Percentiles rank a stretch among this genome's conserved stretches.
phyloP scores from a whole-genome alignment of 64 coral and sea anemone species.

The Pachyseris speciosa region DNA sequence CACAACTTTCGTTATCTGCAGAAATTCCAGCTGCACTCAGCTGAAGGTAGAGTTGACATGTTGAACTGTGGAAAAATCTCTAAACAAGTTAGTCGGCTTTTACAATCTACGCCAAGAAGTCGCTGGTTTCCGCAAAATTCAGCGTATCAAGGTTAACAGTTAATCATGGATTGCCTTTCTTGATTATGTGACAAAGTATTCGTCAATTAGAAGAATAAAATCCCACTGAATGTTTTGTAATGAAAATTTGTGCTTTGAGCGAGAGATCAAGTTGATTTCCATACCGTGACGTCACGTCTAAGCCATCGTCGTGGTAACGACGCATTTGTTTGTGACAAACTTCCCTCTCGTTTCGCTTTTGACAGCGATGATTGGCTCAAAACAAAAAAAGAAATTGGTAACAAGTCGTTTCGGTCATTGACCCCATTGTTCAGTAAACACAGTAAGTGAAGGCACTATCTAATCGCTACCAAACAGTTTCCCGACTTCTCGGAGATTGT shows the following conservation, averaged over 20 bases:
- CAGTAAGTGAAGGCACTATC: neutral
- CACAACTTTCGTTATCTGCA: neutral
- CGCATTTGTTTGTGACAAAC: slow-evolving; percentile 57
- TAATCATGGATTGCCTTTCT: neutral
- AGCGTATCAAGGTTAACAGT: neutral
- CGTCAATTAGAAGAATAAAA: slow-evolving; percentile 10
- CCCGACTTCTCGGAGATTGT: neutral
- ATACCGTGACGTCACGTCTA: slow-evolving; percentile 88
- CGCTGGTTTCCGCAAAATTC: slow-evolving; percentile 1
- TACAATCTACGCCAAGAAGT: neutral
- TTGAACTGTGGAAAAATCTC: slow-evolving; percentile 2
- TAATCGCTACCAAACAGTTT: neutral
- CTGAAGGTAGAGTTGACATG: slow-evolving; percentile 21
- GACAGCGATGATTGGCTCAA: neutral
- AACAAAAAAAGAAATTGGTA: neutral
- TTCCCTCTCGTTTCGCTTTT: slow-evolving; percentile 2
- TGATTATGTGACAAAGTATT: neutral
- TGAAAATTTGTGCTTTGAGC: slow-evolving; percentile 51
- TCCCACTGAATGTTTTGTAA: slow-evolving; percentile 9
- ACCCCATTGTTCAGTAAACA: neutral
- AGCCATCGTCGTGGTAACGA: slow-evolving; percentile 54
- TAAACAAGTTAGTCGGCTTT: neutral
- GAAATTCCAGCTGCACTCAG: slow-evolving; percentile 88
- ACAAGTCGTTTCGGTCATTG: slow-evolving; percentile 13
- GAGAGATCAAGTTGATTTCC: slow-evolving; percentile 76